Percentiles rank a stretch among this genome's conserved stretches.
phyloP scores from a whole-genome alignment of 2,113 vertebrate species.

The Cyanoderma ruficeps region DNA sequence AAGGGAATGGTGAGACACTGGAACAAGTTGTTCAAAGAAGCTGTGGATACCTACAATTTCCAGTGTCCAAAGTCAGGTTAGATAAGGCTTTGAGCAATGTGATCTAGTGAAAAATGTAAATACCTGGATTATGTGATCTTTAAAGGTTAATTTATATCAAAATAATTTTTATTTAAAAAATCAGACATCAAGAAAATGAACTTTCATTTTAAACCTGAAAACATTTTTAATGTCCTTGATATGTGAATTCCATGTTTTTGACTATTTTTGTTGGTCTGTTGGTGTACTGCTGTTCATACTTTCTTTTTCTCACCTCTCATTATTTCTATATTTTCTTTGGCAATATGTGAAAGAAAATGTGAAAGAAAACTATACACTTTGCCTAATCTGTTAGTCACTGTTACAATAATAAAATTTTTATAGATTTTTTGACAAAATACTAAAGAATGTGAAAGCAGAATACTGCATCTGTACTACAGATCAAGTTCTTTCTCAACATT shows the following conservation, averaged over 20 bases:
- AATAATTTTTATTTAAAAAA: not conserved
- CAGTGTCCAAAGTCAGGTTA: not conserved
- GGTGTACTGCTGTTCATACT: not conserved
- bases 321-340: not conserved
- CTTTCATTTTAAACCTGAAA: not conserved
- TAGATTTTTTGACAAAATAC: not conserved
- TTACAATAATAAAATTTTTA: not conserved
- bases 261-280: not conserved
- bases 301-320: not conserved
- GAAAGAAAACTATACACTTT: not conserved
- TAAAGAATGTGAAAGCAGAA: not conserved
- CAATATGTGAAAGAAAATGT: not conserved
- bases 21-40: not conserved
- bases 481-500: not conserved
- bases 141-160: fast-evolving
- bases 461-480: not conserved
- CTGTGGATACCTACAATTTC: not conserved
- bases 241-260: not conserved
- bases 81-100: not conserved
- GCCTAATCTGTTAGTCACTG: not conserved
- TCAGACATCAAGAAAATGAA: not conserved
- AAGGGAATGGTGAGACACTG: not conserved
- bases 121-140: not conserved
- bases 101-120: not conserved
- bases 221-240: not conserved